phyloP scores from a whole-genome alignment of 2,888 invertebrate genomes.

The Branchipolynoe longqiensis region DNA sequence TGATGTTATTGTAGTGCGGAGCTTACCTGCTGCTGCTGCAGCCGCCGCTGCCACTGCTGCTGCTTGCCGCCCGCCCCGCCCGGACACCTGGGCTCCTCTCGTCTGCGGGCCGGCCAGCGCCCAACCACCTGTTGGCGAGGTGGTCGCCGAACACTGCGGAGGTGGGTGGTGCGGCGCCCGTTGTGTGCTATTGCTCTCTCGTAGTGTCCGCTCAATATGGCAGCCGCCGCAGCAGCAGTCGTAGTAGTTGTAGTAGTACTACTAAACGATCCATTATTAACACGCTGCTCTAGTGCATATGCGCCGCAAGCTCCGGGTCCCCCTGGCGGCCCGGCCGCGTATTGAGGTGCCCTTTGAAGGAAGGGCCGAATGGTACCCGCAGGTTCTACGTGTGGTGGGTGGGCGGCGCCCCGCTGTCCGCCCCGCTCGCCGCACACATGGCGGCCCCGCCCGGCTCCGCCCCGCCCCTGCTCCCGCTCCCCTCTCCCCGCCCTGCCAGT shows the following conservation, averaged over 20 bases:
- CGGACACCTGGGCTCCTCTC: conserved; percentile 13
- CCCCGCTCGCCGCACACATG: not conserved
- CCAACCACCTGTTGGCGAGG: conserved; percentile 47
- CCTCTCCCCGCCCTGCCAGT: not conserved
- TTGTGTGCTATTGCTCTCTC: no score
- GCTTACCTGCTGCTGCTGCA: not conserved
- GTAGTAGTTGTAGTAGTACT: not conserved
- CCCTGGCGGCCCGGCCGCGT: conserved; percentile 40
- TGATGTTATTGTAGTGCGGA: no score
- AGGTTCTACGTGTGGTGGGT: not conserved
- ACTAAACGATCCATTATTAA: conserved; percentile 34
- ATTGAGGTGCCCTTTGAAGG: conserved; percentile 4
- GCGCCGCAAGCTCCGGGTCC: not conserved
- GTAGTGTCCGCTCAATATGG: not conserved
- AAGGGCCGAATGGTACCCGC: no score
- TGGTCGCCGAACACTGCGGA: no score
- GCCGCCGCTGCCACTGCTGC: not conserved
- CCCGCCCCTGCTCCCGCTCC: not conserved
- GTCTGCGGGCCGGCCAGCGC: not conserved
- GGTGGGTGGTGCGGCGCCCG: no score
- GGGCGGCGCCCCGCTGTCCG: not conserved
- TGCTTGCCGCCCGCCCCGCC: not conserved
- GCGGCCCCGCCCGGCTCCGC: not conserved
- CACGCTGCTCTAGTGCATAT: not conserved
- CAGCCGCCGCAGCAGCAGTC: not conserved